Base-by-base conservation (phyloP, 1,140 invertebrate genomes). In the Pseudoatta argentina region DNA sequence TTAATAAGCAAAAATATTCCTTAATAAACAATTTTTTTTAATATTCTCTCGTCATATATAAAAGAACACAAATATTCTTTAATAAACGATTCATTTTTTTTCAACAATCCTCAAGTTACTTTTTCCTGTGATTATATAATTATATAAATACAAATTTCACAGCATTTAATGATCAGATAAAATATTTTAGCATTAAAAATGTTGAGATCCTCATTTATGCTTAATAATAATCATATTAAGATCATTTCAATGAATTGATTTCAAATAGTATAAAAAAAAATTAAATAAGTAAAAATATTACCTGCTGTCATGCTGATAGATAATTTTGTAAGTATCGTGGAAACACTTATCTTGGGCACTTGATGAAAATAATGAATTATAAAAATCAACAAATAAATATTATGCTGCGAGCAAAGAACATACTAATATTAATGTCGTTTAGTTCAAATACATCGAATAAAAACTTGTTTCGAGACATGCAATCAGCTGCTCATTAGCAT, bases 301-400 rank as follows among this genome's bases (percentile, higher is more conserved):
- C 79, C 67, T 72, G 39, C 6, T 12, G 12, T 0, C 0, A 4
- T 3, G 8, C 14, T 61, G 14, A 14, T 2, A 3, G 53, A 18
- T 2, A 64, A 55, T 16, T 12, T 69, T 16, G 3, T 21, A 0
- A 34, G 5, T 1, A 3, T 18, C 2, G n/a, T 3, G n/a, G 53
- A 51, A 18, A 63, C 12, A 51, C 5, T 75, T 87, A 89, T 89
- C 16, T 16, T 21, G 5, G 24, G 27, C 10, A 55, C 27, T 30
- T 63, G 27, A 10, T 6, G 0, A 24, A 21, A 55, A 1, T 21
- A 3, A 10, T 67, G 3, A 72, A 10, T 53, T 5, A n/a, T 30
- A 12, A 12, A 14, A 24, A 30, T 21, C 4, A 0, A 4, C 14
- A 69, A 51, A 27, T 48, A 48, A 66, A 21, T 21, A n/a, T 66